Evolutionary conservation across 2,888 invertebrate genomes (phyloP).

Genomic region (Oscheius sp.): DNA sequence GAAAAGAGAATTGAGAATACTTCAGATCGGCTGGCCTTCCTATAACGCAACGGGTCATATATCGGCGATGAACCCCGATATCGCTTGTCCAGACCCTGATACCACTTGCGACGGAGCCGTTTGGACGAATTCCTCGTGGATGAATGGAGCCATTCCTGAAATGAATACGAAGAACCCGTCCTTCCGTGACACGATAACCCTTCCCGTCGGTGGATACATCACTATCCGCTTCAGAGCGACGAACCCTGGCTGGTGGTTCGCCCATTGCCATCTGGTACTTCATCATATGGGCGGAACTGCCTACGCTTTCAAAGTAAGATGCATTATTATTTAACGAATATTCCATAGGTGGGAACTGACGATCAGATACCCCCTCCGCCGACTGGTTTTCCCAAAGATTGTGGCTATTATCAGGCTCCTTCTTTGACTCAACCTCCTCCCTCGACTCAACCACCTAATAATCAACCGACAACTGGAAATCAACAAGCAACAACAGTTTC

Average conservation of each 20-base stretch:
- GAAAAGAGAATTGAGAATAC: too few relatives aligned
- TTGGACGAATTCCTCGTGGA: constrained; percentile 37
- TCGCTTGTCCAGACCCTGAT: constrained; percentile 43
- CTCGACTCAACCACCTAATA: neutral
- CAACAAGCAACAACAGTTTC: too few relatives aligned
- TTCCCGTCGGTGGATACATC: constrained; percentile 70
- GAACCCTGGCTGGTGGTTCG: constrained; percentile 70
- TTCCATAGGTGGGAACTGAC: constrained; percentile 14
- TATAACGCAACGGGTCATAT: constrained; percentile 55
- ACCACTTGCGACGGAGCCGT: constrained; percentile 28
- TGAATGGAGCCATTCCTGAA: constrained; percentile 41
- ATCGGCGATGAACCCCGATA: constrained; percentile 56
- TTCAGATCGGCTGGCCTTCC: constrained; percentile 57
- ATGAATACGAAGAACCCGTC: constrained; percentile 52
- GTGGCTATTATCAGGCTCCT: constrained; percentile 10
- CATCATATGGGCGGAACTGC: constrained; percentile 70
- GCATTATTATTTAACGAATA: too few relatives aligned
- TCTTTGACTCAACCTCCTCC: neutral
- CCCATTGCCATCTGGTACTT: constrained; percentile 66
- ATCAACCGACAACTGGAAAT: too few relatives aligned
- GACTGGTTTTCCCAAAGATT: constrained; percentile 19
- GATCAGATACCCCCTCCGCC: constrained; percentile 25
- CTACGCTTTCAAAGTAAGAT: constrained; percentile 55
- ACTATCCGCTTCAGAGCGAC: constrained; percentile 66
- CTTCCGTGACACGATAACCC: constrained; percentile 66